These are phyloP conservation scores for Lucinisca nassula DNA, from an alignment of 2,888 invertebrate genomes.

Conservation along the genomic window DNA sequence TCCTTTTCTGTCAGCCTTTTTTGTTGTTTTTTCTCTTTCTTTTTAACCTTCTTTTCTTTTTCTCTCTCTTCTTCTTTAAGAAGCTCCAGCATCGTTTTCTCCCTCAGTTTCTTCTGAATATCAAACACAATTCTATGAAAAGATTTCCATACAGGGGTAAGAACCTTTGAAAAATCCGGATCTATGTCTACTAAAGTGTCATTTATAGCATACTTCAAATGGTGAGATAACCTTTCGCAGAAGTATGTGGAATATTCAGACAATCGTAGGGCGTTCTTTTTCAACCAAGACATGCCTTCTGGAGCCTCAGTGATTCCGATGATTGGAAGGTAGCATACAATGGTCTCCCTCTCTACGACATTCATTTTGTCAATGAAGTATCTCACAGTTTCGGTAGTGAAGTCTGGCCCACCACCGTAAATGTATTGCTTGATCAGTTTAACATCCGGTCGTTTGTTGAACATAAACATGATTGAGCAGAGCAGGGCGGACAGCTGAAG, in stretches of 20 bases:
- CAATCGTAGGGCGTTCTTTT: constrained; percentile 70
- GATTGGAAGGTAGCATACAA: constrained; percentile 76
- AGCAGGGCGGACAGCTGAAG: constrained; percentile 61
- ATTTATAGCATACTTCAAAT: not conserved
- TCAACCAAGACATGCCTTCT: constrained; percentile 78
- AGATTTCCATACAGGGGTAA: constrained; percentile 64
- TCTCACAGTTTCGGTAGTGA: constrained; percentile 71
- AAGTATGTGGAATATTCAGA: constrained; percentile 62
- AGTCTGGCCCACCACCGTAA: constrained; percentile 74
- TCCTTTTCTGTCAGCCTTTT: constrained; percentile 61
- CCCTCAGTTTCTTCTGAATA: constrained; percentile 64
- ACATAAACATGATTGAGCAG: constrained; percentile 71
- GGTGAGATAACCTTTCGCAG: not conserved
- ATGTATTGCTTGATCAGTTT: constrained; percentile 77
- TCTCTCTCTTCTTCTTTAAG: constrained; percentile 77
- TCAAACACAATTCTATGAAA: constrained; percentile 70
- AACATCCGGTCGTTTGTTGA: constrained; percentile 66
- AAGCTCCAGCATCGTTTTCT: constrained; percentile 73
- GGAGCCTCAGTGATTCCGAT: constrained; percentile 73
- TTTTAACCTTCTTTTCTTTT: constrained; percentile 71
- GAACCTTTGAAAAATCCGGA: constrained; percentile 38
- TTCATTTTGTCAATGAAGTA: constrained; percentile 59
- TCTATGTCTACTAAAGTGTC: constrained; percentile 51
- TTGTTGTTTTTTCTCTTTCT: constrained; percentile 76
- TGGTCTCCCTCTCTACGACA: constrained; percentile 41